Base-by-base conservation (phyloP, 2,113 vertebrate species). In the Pitta sordida region DNA sequence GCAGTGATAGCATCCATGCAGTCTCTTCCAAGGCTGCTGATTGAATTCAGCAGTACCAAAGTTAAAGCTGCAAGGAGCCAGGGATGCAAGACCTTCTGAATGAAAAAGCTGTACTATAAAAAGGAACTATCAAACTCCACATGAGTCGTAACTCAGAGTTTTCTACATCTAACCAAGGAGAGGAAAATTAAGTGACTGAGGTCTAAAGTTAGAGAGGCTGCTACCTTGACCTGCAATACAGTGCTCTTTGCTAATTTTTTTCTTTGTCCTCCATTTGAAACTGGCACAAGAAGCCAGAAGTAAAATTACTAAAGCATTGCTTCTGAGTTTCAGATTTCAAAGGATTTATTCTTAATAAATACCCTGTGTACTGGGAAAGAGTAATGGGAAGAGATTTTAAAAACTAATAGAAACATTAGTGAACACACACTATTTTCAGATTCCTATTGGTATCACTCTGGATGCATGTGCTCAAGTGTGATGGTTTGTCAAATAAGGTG, bases 401-500 rank as follows among this genome's bases (percentile, higher is more conserved):
- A 46, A 89, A 93, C 74, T 93, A 95, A 73, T 44, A 55, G 36
- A 86, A 80, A 77, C 0, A 7, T 71, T 62, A 86, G 22, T 67
- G 34, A 88, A 44, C 69, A 65, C 39, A 23, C 26, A 9, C 12
- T 52, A 59, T 91, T 93, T 91, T 36, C 65, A 69, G 44, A 69
- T 67, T 24, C 24, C 71, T 82, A n/a, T n/a, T 76, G 68, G 36
- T 71, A 52, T 75, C 83, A 39, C 53, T 69, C 62, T 85, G 65
- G n/a, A 70, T 83, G 23, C 53, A 71, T 49, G 52, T 83, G 58
- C 63, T 65, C 36, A 86, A 90, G 51, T 9, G 19, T 3, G 4
- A 63, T 81, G 60, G 60, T 96, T 88, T 91, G 79, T 96, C 69
- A 95, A 85, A 82, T 59, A 83, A 90, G 46, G 84, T 84, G 89